phyloP scores from a whole-genome alignment of 2,113 vertebrate genomes.

The Rhagologus leucostigma region DNA sequence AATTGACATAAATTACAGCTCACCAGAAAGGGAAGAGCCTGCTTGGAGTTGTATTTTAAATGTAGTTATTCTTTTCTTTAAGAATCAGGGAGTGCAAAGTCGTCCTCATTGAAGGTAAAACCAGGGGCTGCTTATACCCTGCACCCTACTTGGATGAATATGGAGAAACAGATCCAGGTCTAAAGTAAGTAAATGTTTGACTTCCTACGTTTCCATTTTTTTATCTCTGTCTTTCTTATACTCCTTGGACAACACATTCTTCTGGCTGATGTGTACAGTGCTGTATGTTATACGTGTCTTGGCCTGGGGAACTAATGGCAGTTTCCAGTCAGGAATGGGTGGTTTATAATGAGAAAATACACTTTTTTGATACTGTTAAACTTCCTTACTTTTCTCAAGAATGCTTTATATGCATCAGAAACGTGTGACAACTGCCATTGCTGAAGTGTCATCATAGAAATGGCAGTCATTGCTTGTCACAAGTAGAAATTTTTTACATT shows the following conservation, averaged over 20 bases:
- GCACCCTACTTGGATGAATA: slow-evolving; percentile 97
- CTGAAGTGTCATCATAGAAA: background rate
- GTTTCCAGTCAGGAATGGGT: background rate
- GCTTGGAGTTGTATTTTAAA: background rate
- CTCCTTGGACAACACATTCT: background rate
- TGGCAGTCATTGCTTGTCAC: background rate
- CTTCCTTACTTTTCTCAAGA: background rate
- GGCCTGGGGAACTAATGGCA: background rate
- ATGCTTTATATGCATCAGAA: background rate
- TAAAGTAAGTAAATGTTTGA: slow-evolving; percentile 78
- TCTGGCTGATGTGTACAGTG: background rate
- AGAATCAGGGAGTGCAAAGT: slow-evolving; percentile 96
- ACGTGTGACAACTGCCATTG: background rate
- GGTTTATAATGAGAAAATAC: background rate
- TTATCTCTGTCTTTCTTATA: background rate
- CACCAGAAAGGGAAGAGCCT: background rate
- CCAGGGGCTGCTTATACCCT: slow-evolving; percentile 89
- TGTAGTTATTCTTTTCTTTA: slow-evolving; percentile 18
- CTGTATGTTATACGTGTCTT: background rate
- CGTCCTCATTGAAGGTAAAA: slow-evolving; percentile 90
- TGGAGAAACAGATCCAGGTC: slow-evolving; percentile 93
- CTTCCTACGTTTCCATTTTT: background rate
- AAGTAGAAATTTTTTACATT: background rate
- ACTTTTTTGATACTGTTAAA: background rate
- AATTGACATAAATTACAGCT: background rate